A percentile compares a stretch with the other conserved stretches of the same genome.
These are phyloP conservation scores for Malurus cyaneus DNA, from an alignment of 2,113 vertebrate species.

Conservation along the genomic window DNA sequence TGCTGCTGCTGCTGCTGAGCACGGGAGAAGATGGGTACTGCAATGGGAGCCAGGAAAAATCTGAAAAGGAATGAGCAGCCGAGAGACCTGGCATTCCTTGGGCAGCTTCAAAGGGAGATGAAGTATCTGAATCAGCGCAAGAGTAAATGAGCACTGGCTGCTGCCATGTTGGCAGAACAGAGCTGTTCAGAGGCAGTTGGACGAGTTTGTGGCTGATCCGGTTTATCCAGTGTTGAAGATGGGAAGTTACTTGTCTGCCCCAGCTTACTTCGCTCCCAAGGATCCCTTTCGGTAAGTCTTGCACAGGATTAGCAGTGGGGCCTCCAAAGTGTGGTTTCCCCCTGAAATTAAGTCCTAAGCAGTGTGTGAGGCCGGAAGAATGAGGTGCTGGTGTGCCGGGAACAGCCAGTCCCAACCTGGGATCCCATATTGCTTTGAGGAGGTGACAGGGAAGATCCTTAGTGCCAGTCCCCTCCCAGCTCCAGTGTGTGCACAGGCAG, in stretches of 20 bases:
- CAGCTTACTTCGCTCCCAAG: slow-evolving; percentile 73
- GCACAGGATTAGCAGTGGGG: background rate
- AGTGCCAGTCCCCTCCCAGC: background rate
- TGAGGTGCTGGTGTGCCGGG: background rate
- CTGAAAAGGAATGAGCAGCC: slow-evolving; percentile 33
- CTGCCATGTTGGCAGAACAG: slow-evolving; percentile 73
- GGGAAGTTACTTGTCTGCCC: slow-evolving; percentile 78
- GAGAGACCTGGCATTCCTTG: slow-evolving; percentile 37
- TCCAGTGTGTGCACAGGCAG: background rate
- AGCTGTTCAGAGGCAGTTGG: slow-evolving; percentile 65
- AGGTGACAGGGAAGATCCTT: background rate
- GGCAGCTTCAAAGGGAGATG: slow-evolving; percentile 65
- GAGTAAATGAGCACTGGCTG: slow-evolving; percentile 54
- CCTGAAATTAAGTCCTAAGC: background rate
- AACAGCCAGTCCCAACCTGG: rapidly evolving
- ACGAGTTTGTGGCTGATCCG: slow-evolving; percentile 70
- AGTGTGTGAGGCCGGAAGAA: background rate
- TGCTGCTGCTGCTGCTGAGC: background rate
- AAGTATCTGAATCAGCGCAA: slow-evolving; percentile 48
- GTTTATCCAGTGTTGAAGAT: slow-evolving; percentile 72
- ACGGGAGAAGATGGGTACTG: background rate
- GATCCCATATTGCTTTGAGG: background rate
- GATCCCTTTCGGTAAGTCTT: slow-evolving; percentile 77
- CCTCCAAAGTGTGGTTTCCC: background rate
- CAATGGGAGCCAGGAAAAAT: slow-evolving; percentile 47